These are phyloP conservation scores for Theristicus caerulescens DNA, from an alignment of 2,113 vertebrate genomes.

Conservation along the genomic window DNA sequence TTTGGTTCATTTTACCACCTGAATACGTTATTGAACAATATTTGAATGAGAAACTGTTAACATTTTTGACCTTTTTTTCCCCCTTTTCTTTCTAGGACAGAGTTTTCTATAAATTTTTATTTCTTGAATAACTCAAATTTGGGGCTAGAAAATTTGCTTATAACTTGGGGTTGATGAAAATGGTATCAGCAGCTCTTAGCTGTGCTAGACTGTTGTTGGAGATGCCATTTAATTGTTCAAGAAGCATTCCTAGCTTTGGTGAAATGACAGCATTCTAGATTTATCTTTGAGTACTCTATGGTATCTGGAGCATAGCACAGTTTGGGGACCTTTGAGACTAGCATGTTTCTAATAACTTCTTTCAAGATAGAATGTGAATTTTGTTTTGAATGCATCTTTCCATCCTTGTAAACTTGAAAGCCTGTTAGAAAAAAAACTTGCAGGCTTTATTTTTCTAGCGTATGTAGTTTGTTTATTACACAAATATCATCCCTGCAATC, in stretches of 20 bases:
- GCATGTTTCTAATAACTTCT: background rate
- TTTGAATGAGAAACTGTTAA: background rate
- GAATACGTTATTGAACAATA: background rate
- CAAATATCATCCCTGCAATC: background rate
- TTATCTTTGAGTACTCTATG: background rate
- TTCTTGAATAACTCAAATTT: background rate
- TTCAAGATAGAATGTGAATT: background rate
- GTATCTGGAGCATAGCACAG: background rate
- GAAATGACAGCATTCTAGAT: background rate
- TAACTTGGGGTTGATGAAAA: background rate
- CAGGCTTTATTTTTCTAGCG: background rate
- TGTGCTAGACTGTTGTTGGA: background rate
- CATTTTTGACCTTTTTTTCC: background rate
- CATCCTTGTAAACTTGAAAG: background rate
- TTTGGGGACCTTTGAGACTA: background rate
- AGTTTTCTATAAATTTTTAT: background rate
- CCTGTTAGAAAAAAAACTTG: background rate
- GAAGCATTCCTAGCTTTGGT: background rate
- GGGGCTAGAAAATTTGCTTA: background rate
- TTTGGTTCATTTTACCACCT: background rate
- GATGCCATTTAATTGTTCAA: background rate
- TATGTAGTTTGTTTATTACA: background rate
- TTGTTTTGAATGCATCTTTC: background rate
- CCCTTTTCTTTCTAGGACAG: too few relatives aligned
- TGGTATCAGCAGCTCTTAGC: background rate